Evolutionary conservation across 2,113 vertebrate genomes (phyloP).

Genomic region (Gobio gobio): DNA sequence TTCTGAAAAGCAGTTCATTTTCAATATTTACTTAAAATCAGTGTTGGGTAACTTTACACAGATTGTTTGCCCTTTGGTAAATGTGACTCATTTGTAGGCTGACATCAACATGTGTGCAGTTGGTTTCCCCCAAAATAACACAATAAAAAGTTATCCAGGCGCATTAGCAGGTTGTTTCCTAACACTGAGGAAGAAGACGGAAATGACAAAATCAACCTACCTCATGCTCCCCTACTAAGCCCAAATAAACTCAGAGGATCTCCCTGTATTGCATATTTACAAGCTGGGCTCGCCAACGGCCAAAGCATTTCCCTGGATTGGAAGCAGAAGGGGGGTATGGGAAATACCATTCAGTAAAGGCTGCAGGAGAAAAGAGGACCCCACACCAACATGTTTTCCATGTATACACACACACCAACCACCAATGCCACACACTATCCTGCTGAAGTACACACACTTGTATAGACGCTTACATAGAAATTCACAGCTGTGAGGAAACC

Average conservation of each 20-base stretch:
- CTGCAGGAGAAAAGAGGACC: slow-evolving; percentile 57
- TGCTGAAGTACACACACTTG: slow-evolving; percentile 6
- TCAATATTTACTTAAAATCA: too few species aligned
- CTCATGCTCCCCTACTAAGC: slow-evolving; percentile 28
- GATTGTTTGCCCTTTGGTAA: slow-evolving; percentile 10
- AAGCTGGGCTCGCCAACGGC: slow-evolving; percentile 56
- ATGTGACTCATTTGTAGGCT: neutral
- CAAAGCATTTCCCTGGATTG: slow-evolving; percentile 60
- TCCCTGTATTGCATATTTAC: slow-evolving; percentile 54
- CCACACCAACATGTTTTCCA: slow-evolving; percentile 59
- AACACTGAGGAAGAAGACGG: slow-evolving; percentile 37
- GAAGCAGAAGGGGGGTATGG: slow-evolving; percentile 52
- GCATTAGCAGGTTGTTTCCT: slow-evolving; percentile 51
- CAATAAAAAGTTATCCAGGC: slow-evolving; percentile 40
- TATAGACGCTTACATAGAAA: neutral
- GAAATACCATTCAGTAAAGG: slow-evolving; percentile 57
- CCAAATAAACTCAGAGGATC: slow-evolving; percentile 53
- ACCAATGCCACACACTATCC: neutral
- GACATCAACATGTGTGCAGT: slow-evolving; percentile 41
- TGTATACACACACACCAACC: slow-evolving; percentile 11
- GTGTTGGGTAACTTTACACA: neutral
- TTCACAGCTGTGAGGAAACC: slow-evolving; percentile 58
- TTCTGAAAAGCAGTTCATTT: neutral
- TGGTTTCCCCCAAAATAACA: slow-evolving; percentile 50
- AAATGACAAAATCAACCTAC: slow-evolving; percentile 38